These are phyloP conservation scores for Ceyx margarethae DNA, from an alignment of 2,113 vertebrate genomes.

Conservation along the genomic window DNA sequence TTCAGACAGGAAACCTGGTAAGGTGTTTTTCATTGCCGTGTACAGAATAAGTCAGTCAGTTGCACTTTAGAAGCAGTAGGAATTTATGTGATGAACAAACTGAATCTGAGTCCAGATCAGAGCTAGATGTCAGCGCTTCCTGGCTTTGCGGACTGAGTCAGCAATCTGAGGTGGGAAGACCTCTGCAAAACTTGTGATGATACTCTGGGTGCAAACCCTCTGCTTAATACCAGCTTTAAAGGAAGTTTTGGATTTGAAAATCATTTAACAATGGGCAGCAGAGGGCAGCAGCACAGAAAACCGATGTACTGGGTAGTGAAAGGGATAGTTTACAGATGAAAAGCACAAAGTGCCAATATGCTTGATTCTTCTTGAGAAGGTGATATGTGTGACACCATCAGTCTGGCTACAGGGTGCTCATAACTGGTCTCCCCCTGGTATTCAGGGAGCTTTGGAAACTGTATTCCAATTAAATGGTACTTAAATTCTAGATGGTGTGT, in stretches of 20 bases:
- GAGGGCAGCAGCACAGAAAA: neutral
- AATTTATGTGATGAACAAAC: neutral
- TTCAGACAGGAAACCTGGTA: neutral
- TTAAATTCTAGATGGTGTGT: fast-evolving
- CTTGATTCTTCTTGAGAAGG: neutral
- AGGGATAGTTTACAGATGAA: neutral
- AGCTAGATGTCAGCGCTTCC: neutral
- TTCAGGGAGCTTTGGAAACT: neutral
- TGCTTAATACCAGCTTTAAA: neutral
- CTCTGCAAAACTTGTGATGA: neutral
- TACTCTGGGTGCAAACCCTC: neutral
- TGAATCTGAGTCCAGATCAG: neutral
- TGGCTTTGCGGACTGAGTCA: neutral
- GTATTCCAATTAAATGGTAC: neutral
- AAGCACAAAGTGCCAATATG: fast-evolving
- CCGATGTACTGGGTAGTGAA: fast-evolving
- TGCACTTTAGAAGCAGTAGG: neutral
- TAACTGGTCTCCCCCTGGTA: neutral
- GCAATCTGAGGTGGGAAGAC: neutral
- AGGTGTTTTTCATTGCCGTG: neutral
- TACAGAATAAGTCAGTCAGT: neutral
- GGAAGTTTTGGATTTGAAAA: neutral
- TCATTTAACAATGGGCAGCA: neutral
- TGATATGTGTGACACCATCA: fast-evolving
- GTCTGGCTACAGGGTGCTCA: neutral